phyloP scores from a whole-genome alignment of 2,797 vertebrate species.

The Pempheris klunzingeri region DNA sequence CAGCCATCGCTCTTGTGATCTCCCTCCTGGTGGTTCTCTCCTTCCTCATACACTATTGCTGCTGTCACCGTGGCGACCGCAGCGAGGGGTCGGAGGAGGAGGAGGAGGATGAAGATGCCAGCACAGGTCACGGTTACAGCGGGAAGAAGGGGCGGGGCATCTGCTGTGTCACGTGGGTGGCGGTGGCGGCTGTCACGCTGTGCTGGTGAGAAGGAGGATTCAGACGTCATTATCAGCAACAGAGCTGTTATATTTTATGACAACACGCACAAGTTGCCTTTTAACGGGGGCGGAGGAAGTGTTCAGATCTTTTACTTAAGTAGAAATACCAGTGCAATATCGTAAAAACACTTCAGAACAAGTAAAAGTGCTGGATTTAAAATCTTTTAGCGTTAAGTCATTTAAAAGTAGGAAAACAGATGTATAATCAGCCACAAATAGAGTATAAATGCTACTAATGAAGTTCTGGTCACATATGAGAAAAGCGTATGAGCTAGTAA shows the following conservation, averaged over 20 bases:
- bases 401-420: background rate
- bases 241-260: background rate
- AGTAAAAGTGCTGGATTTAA: background rate
- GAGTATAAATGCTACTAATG: background rate
- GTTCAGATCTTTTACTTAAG: background rate
- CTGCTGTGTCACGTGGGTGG: constrained; percentile 94
- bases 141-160: constrained; percentile 88
- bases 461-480: background rate
- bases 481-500: background rate
- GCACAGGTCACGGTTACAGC: constrained; percentile 86
- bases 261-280: background rate
- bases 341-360: constrained; percentile 2
- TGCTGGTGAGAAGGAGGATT: constrained; percentile 88
- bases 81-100: constrained; percentile 86
- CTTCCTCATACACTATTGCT: constrained; percentile 89
- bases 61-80: constrained; percentile 87
- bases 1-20: constrained; percentile 85
- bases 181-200: constrained; percentile 90
- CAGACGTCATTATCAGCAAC: background rate
- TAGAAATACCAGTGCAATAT: background rate
- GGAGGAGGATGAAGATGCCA: constrained; percentile 87
- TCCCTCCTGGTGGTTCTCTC: constrained; percentile 86
- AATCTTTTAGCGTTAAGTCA: no score
- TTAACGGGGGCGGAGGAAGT: background rate
- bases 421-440: background rate